These are phyloP conservation scores for Amphimedon queenslandica DNA, from an alignment of 37 sponge, comb jelly and placozoan genomes.

Conservation along the genomic window DNA sequence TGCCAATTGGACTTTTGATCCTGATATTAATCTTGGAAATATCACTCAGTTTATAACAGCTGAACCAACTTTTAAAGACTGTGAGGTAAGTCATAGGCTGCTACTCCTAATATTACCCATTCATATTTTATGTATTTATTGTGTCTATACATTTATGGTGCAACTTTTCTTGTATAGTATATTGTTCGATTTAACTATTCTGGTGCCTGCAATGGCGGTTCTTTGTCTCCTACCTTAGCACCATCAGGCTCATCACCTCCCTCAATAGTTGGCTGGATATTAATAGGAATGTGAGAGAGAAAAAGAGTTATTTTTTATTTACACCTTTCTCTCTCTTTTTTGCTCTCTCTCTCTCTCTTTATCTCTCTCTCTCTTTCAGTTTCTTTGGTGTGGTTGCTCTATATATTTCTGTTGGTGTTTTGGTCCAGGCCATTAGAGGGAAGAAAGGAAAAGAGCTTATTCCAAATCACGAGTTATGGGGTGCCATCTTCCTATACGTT, in stretches of 20 bases:
- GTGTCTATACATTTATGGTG: background rate
- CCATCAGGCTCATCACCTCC: background rate
- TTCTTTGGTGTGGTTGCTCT: slow-evolving; percentile 1
- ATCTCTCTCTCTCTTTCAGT: slow-evolving; percentile 4
- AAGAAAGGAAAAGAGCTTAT: slow-evolving; percentile 27
- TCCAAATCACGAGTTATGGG: slow-evolving; percentile 62
- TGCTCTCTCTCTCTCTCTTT: slow-evolving; percentile 5
- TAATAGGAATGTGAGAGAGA: slow-evolving; percentile 57
- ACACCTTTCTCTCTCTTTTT: background rate
- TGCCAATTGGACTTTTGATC: background rate
- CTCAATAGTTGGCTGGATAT: slow-evolving; percentile 39
- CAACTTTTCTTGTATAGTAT: background rate
- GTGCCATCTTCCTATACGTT: slow-evolving; percentile 5
- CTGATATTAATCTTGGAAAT: no score
- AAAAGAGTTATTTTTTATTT: background rate
- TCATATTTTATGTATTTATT: background rate
- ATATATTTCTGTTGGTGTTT: slow-evolving; percentile 31
- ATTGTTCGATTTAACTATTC: background rate
- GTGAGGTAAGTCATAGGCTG: slow-evolving; percentile 1
- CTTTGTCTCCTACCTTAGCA: no score
- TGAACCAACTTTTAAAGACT: background rate
- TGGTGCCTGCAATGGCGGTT: background rate
- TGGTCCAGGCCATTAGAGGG: slow-evolving; percentile 15
- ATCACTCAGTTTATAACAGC: slow-evolving; percentile 1
- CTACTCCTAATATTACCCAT: background rate